Base-by-base conservation (phyloP, 2,113 vertebrate species). In the Lanius ludovicianus region DNA sequence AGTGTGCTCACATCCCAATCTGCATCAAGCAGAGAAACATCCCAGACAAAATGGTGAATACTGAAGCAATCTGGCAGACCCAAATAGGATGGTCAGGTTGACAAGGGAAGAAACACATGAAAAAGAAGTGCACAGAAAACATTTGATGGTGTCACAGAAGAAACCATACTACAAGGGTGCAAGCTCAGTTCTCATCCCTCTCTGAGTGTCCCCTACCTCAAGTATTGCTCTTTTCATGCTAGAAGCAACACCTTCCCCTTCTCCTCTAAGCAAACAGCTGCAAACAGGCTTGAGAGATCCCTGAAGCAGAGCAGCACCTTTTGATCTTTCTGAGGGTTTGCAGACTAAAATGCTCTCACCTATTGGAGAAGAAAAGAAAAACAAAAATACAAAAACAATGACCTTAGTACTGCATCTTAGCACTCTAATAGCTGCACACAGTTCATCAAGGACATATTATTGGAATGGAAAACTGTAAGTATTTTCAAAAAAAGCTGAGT, bases 311-410 rank as follows among this genome's bases (percentile, higher is more conserved):
- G 97, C 97, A 46, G 98, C 85, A 41, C 99, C 99, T 98, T 99
- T 99, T 46, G 98, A 98, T 84, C 98, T 98, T 97, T 99, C 99
- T 41, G 98, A 93, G 83, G 98, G 98, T 96, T 99, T 99, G 97
- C 99, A 99, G 67, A 99, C 97, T 94, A 99, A 97, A 96, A 99
- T 98, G 96, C 99, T 99, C 90, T 99, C 99, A 92, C 99, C 99
- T 99, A 92, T 10, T 76, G 46, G 4, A 53, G 79, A 85, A 84
- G 13, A 59, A 71, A 85, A 33, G 7, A 42, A 49, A 44, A 68
- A 11, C 10, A 73, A 75, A 46, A 90, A 80, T 20, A 25, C 23
- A 75, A 46, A 63, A 37, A 1, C 14, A 63, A 31, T 47, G 3
- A 68, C 23, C 15, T 78, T 23, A 27, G 6, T 15, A 37, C 14